Evolutionary conservation across 2,888 invertebrate species (phyloP).

Genomic region (Archips crataeganus): DNA sequence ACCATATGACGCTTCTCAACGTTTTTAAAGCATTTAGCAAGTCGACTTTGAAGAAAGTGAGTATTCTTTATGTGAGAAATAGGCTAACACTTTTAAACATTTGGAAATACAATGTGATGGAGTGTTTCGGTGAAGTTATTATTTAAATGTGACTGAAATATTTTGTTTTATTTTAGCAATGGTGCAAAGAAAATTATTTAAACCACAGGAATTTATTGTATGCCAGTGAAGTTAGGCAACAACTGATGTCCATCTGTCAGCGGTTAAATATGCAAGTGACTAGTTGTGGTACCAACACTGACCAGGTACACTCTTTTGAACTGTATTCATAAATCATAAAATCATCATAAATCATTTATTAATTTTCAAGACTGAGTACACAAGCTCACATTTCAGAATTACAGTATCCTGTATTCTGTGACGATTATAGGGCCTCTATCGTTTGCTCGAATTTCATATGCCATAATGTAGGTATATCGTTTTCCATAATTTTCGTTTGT

Average conservation of each 20-base stretch:
- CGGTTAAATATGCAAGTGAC: slow-evolving; percentile 86
- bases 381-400: no score
- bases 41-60: slow-evolving; percentile 88
- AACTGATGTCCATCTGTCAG: slow-evolving; percentile 90
- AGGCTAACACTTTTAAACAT: slow-evolving; percentile 3
- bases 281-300: slow-evolving; percentile 88
- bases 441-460: no score
- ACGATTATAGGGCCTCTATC: no score
- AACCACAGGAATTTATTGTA: slow-evolving; percentile 93
- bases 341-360: no score
- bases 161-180: slow-evolving; percentile 83
- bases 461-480: no score
- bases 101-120: background rate
- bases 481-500: no score
- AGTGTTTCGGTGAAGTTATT: no score
- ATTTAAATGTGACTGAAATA: background rate
- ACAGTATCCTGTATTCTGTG: no score
- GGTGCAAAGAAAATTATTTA: slow-evolving; percentile 96
- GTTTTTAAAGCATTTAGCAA: slow-evolving; percentile 93
- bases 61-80: slow-evolving; percentile 14
- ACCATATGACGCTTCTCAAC: slow-evolving; percentile 96
- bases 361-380: no score
- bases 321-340: no score
- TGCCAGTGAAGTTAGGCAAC: slow-evolving; percentile 92
- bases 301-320: slow-evolving; percentile 74